Percentiles rank a stretch among this genome's conserved stretches.
phyloP scores from a whole-genome alignment of 35 echinoderm and acorn worm genomes.

The Strongylocentrotus purpuratus region DNA sequence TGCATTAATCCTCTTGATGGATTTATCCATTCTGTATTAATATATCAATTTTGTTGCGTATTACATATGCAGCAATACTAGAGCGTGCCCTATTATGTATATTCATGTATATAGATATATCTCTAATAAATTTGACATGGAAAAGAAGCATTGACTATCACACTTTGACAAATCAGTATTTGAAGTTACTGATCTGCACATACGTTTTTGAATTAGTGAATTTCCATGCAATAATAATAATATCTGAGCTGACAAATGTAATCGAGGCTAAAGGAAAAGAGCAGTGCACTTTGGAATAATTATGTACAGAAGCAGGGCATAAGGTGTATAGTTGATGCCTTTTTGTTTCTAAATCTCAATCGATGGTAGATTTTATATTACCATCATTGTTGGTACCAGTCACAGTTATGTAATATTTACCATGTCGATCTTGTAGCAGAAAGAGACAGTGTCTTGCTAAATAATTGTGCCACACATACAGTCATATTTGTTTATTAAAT shows the following conservation, averaged over 20 bases:
- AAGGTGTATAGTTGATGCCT: not conserved
- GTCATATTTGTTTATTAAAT: not conserved
- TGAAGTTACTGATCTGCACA: not conserved
- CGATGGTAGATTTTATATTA: not conserved
- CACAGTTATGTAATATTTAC: not conserved
- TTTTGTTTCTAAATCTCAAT: not conserved
- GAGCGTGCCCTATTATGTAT: not conserved
- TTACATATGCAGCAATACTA: not conserved
- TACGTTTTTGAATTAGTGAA: not conserved
- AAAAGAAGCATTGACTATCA: not conserved
- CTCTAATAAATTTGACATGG: no score
- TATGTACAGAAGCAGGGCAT: not conserved
- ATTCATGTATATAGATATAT: not conserved
- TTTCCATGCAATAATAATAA: not conserved
- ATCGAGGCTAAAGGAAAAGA: no score
- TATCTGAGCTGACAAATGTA: not conserved
- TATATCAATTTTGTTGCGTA: not conserved
- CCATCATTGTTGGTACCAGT: not conserved
- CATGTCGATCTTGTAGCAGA: not conserved
- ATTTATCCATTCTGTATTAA: not conserved
- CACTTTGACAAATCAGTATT: not conserved
- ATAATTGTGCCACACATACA: not conserved
- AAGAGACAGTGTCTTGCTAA: not conserved
- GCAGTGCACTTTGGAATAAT: not conserved
- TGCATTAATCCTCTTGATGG: no score